Evolutionary conservation across 2,888 invertebrate species (phyloP).

Genomic region (Myathropa florea): DNA sequence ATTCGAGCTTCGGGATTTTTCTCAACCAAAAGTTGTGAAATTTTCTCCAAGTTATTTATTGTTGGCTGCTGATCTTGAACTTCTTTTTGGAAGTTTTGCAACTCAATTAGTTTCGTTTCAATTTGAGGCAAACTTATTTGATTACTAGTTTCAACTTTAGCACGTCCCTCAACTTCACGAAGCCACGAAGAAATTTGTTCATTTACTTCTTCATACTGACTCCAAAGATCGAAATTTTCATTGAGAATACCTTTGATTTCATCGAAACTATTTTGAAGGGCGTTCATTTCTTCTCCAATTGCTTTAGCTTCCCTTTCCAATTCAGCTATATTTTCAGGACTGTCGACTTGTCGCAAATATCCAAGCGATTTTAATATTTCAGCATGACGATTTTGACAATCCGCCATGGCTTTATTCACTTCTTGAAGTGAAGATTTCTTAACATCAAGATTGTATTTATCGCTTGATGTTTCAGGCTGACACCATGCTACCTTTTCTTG

Average conservation of each 20-base stretch:
- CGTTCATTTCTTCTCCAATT: conserved; percentile 87
- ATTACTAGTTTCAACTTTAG: conserved; percentile 87
- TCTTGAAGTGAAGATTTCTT: conserved; percentile 91
- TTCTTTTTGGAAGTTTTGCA: conserved; percentile 84
- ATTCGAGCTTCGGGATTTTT: conserved; percentile 92
- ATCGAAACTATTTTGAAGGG: conserved; percentile 85
- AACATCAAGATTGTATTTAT: conserved; percentile 95
- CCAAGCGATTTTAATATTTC: conserved; percentile 88
- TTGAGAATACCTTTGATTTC: conserved; percentile 86
- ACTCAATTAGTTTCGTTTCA: conserved; percentile 86
- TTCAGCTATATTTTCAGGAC: conserved; percentile 85
- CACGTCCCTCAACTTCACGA: conserved; percentile 89
- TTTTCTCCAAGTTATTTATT: conserved; percentile 85
- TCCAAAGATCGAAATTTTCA: conserved; percentile 88
- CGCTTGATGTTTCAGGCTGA: conserved; percentile 92
- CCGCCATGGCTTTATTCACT: conserved; percentile 87
- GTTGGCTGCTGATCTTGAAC: conserved; percentile 85
- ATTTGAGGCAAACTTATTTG: conserved; percentile 87
- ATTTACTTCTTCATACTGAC: conserved; percentile 88
- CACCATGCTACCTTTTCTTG: conserved; percentile 96
- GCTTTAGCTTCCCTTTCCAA: conserved; percentile 87
- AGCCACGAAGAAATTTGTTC: conserved; percentile 89
- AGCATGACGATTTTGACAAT: conserved; percentile 85
- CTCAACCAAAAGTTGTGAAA: conserved; percentile 87
- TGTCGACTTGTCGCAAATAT: conserved; percentile 87